Evolutionary conservation across 2,113 vertebrate species (phyloP).

Genomic region (Dromiciops gliroides): DNA sequence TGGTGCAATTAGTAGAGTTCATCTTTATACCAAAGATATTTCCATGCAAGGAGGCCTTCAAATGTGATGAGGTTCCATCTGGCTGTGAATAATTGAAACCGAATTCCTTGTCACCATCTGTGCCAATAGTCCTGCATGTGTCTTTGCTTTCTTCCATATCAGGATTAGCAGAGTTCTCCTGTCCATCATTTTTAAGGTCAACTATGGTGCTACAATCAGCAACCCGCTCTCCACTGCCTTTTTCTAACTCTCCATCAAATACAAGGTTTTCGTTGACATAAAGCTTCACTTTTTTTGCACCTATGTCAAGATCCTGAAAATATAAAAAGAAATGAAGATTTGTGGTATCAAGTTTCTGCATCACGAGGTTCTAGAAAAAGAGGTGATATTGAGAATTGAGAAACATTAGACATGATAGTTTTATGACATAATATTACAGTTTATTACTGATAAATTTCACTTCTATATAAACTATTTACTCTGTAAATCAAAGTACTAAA

Average conservation of each 20-base stretch:
- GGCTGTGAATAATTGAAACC: neutral
- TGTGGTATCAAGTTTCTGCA: neutral
- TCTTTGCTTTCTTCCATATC: neutral
- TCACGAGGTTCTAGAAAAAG: neutral
- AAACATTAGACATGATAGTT: neutral
- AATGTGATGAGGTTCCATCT: neutral
- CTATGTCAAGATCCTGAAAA: slow-evolving; percentile 90
- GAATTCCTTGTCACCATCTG: neutral
- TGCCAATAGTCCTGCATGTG: neutral
- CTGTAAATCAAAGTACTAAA: slow-evolving; percentile 43
- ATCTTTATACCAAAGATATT: slow-evolving; percentile 34
- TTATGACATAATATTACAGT: neutral
- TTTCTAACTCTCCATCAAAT: slow-evolving; percentile 91
- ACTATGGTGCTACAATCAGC: slow-evolving; percentile 86
- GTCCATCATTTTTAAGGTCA: slow-evolving; percentile 53
- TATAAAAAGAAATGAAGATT: slow-evolving; percentile 57
- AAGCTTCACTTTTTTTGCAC: slow-evolving; percentile 90
- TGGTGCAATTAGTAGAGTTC: slow-evolving; percentile 4
- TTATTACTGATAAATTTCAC: neutral
- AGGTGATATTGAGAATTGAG: neutral
- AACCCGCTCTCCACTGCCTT: slow-evolving; percentile 87
- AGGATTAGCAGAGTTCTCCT: rapidly evolving
- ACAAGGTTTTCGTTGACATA: slow-evolving; percentile 92
- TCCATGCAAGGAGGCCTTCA: slow-evolving; percentile 59
- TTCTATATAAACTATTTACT: neutral